These are phyloP conservation scores for Plebejus melissa DNA, from an alignment of 2,888 invertebrate genomes.

Conservation along the genomic window DNA sequence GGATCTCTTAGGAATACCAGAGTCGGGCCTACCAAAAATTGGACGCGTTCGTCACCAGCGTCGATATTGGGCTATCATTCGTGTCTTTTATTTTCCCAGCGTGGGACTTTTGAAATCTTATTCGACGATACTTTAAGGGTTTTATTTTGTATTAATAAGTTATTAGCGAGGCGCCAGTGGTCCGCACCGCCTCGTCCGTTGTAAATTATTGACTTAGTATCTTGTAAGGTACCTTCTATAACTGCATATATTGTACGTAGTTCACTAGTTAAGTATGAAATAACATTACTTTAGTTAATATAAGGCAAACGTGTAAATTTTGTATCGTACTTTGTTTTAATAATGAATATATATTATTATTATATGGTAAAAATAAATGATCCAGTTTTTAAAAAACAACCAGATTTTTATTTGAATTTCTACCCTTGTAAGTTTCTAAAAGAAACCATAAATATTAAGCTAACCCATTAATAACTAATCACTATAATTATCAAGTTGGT, in stretches of 20 bases:
- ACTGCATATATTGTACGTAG: constrained; percentile 78
- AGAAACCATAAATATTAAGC: background rate
- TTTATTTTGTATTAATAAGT: constrained; percentile 48
- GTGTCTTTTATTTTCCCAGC: constrained; percentile 48
- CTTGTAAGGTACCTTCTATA: constrained; percentile 63
- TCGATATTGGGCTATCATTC: constrained; percentile 58
- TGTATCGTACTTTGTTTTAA: constrained; percentile 86
- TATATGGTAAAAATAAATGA: constrained; percentile 84
- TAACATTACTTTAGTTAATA: constrained; percentile 71
- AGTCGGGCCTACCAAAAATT: constrained; percentile 68
- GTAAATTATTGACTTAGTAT: constrained; percentile 73
- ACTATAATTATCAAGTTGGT: background rate
- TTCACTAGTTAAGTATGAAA: constrained; percentile 79
- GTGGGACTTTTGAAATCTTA: constrained; percentile 58
- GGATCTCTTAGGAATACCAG: constrained; percentile 72
- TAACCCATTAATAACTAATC: background rate
- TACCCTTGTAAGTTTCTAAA: background rate
- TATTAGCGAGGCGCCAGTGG: constrained; percentile 47
- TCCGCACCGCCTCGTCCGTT: constrained; percentile 59
- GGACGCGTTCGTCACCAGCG: constrained; percentile 52
- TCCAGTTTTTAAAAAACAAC: constrained; percentile 81
- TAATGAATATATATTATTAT: constrained; percentile 85
- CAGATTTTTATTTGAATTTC: constrained; percentile 54
- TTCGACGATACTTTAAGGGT: constrained; percentile 60
- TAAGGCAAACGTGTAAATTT: constrained; percentile 84